These are phyloP conservation scores for Polyommatus icarus DNA, from an alignment of 2,888 invertebrate genomes.

Conservation along the genomic window DNA sequence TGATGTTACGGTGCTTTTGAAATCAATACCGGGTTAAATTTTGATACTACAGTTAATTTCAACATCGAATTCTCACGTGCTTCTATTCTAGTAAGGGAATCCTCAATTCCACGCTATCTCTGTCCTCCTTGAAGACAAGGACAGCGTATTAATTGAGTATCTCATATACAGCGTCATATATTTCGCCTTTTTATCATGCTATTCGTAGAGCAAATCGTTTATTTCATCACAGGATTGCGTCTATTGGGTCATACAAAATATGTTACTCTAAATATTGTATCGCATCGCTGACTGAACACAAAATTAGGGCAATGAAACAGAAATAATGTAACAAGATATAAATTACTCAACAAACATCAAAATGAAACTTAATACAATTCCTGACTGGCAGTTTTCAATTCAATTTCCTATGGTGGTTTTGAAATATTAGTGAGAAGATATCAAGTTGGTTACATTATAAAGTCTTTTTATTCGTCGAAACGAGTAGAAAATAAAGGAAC, in stretches of 20 bases:
- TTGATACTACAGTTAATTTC: neutral
- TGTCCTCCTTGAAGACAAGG: neutral
- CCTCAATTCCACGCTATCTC: neutral
- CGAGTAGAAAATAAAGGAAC: constrained; percentile 18
- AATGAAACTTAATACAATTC: neutral
- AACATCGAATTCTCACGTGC: neutral
- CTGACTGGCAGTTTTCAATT: neutral
- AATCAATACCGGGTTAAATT: constrained; percentile 27
- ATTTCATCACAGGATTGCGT: neutral
- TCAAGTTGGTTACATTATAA: neutral
- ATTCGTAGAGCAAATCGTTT: neutral
- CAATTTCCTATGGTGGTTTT: constrained; percentile 8
- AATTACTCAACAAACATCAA: constrained; percentile 15
- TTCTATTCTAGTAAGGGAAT: neutral
- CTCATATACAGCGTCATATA: neutral
- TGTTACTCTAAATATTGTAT: neutral
- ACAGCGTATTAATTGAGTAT: neutral
- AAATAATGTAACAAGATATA: constrained; percentile 15
- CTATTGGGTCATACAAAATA: constrained; percentile 1
- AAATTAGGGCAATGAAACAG: neutral
- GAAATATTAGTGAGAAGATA: neutral
- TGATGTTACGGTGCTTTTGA: constrained; percentile 38
- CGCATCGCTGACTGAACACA: constrained; percentile 12
- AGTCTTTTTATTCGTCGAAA: neutral
- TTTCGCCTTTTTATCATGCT: neutral